Percentiles rank a stretch among this genome's conserved stretches.
Evolutionary conservation across 1,140 invertebrate genomes (phyloP).

Genomic region (Orchestia grillus): DNA sequence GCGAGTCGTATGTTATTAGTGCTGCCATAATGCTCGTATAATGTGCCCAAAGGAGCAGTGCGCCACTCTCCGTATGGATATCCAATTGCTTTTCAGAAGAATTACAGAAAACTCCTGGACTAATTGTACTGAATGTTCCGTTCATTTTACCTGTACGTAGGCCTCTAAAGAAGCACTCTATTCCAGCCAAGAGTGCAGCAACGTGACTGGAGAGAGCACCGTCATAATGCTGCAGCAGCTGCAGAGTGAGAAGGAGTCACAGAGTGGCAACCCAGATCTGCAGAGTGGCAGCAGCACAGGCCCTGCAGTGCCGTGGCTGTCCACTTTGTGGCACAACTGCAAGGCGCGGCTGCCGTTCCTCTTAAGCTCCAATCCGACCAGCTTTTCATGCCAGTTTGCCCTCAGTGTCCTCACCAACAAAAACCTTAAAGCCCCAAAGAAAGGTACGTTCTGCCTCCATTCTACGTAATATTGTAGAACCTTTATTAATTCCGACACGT

Average conservation of each 20-base stretch:
- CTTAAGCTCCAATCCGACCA: conserved; percentile 75
- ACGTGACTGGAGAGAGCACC: conserved; percentile 96
- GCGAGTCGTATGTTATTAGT: no score
- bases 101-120: not conserved
- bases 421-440: conserved; percentile 59
- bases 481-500: no score
- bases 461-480: no score
- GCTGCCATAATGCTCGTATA: no score
- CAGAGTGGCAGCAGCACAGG: not conserved
- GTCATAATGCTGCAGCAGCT: conserved; percentile 93
- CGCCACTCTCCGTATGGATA: no score
- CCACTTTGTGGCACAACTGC: conserved; percentile 88
- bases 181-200: conserved; percentile 87
- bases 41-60: no score
- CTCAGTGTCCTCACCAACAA: conserved; percentile 61
- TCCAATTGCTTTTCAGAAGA: not conserved
- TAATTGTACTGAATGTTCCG: not conserved
- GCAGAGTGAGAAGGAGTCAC: conserved; percentile 36
- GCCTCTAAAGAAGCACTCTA: not conserved
- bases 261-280: conserved; percentile 64
- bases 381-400: conserved; percentile 64
- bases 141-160: not conserved
- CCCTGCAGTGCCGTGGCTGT: conserved; percentile 76
- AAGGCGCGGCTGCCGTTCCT: conserved; percentile 83
- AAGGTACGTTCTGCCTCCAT: conserved; percentile 57